Evolutionary conservation across 2,888 invertebrate species (phyloP), one percentile per base, ranked within the genome.

Genomic region (Allolobophora icterica): DNA sequence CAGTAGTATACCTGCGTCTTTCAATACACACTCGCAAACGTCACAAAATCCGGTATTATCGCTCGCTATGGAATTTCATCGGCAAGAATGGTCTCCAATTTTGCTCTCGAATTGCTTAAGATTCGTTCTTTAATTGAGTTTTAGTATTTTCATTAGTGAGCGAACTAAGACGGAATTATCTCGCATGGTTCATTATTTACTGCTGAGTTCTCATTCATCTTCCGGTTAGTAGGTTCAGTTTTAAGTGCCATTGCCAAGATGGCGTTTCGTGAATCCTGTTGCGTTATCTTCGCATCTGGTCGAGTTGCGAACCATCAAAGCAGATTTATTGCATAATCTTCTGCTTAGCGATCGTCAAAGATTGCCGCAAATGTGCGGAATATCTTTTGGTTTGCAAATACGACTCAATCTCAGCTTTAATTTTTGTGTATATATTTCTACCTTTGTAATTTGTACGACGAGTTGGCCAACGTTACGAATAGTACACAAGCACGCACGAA

Each of bases 21-120:
- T 71, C 71, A 71, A 71, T 6, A n/a, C 71, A 71, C n/a, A 71
- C n/a, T 71, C 30, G 8, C 71, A 71, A 5, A 71, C n/a, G 71
- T n/a, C 71, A n/a, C 71, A 71, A 71, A 19, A 71, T 71, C 71
- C 71, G 71, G 71, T 71, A 71, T 71, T 71, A 71, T 71, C 71
- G 71, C 71, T n/a, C 4, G n/a, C 71, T 71, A 4, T 71, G n/a
- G 30, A n/a, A n/a, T 71, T 30, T 71, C 6, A 71, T 71, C 71
- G 3, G n/a, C 71, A 71, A 52, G n/a, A 71, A 71, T 71, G 71
- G 30, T 13, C n/a, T 71, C 71, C 71, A 21, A 8, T 52, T 71
- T 71, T 71, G 30, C 30, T n/a, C 71, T n/a, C n/a, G n/a, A 71
- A n/a, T 71, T 71, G 71, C 71, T 71, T 0, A 71, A 30, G 71